Base-by-base conservation (phyloP, 2,888 invertebrate species). In the Bursaphelenchus okinawaensis region DNA sequence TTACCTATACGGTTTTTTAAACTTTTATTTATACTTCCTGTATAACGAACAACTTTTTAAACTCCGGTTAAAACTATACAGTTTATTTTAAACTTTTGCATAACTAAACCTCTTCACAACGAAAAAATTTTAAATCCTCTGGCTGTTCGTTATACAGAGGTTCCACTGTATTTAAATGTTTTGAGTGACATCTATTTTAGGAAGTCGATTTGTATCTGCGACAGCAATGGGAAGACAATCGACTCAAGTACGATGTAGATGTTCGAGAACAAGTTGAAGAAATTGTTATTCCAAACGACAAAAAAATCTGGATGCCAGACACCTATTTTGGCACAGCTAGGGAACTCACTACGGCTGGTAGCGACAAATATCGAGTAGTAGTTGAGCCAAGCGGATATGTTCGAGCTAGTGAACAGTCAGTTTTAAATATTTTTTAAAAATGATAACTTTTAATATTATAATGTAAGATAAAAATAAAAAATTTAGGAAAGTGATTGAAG, bases 141-240 rank as follows among this genome's bases (percentile, higher is more conserved):
- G n/a, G n/a, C n/a, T n/a, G n/a, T n/a, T n/a, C n/a, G n/a, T n/a
- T n/a, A n/a, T n/a, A n/a, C n/a, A n/a, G n/a, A n/a, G n/a, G n/a
- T n/a, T n/a, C n/a, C n/a, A n/a, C n/a, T n/a, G n/a, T n/a, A n/a
- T n/a, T 22, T 23, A 23, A 52, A 52, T 24, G n/a, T 19, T 20
- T 23, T 16, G 22, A n/a, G 40, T 22, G 22, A n/a, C n/a, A n/a
- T n/a, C 7, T 51, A 55, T 65, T 72, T 12, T 52, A 78, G 77
- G 78, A 80, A 69, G 74, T 81, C 1, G 81, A 81, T 58, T 59
- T 81, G n/a, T 75, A 75, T 55, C 72, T 81, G 55, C 74, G 79
- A n/a, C 78, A 81, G 55, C 75, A 81, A 68, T 81, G 79, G 78
- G 75, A 78, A 55, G 81, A 81, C 62, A 68, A 65, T 20, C 74